Evolutionary conservation across 1,140 invertebrate genomes (phyloP).

Genomic region (Drosophila carrolli): DNA sequence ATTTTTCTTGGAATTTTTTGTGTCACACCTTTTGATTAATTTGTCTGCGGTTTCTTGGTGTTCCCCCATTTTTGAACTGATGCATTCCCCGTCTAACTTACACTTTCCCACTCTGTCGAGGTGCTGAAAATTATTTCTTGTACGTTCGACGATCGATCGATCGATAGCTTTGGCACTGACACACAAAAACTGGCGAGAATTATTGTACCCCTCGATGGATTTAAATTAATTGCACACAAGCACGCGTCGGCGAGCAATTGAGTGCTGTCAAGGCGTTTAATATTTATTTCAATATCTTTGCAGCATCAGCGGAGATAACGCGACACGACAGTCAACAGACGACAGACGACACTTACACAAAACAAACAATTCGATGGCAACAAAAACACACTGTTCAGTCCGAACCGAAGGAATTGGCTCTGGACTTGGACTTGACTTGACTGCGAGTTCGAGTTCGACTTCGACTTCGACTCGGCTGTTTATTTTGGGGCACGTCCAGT

Average conservation of each 20-base stretch:
- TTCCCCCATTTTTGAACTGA: constrained; percentile 11
- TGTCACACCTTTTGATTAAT: not conserved
- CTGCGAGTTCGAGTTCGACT: not conserved
- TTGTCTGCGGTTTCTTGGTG: constrained; percentile 13
- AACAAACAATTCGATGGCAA: constrained; percentile 25
- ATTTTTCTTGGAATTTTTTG: not conserved
- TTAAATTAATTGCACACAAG: constrained; percentile 43
- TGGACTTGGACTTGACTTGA: constrained; percentile 6
- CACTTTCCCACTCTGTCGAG: constrained; percentile 1
- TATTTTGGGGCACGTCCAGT: constrained; percentile 56
- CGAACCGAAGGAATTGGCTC: not conserved
- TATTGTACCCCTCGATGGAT: constrained; percentile 22
- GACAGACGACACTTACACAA: constrained; percentile 30
- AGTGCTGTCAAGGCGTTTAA: constrained; percentile 12
- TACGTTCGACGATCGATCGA: constrained; percentile 10
- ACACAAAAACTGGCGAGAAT: constrained; percentile 36
- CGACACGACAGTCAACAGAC: constrained; percentile 15
- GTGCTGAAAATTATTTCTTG: not conserved
- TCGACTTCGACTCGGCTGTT: constrained; percentile 1
- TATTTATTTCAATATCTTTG: constrained; percentile 3
- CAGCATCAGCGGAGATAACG: constrained; percentile 8
- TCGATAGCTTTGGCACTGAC: constrained; percentile 48
- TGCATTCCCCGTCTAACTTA: constrained; percentile 9
- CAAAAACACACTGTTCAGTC: constrained; percentile 20
- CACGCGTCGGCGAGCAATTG: constrained; percentile 38